Conservation (phyloP, 2,888 invertebrate genomes). For the Lithophane leautieri region DNA sequence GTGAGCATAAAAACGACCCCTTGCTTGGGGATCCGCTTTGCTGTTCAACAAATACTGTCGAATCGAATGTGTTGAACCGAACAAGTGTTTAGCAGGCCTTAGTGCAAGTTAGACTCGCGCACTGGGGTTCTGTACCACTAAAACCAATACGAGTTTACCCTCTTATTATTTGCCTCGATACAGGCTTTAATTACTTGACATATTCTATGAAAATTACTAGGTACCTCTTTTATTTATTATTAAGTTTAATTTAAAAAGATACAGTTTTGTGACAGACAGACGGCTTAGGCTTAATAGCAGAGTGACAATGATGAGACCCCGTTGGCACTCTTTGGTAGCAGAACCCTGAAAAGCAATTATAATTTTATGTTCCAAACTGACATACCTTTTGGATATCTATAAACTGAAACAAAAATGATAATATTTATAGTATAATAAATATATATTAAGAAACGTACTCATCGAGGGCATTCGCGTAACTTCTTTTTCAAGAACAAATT, state of each 20-base stretch:
- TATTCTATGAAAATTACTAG: neutral
- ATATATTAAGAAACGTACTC: no score
- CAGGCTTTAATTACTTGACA: neutral
- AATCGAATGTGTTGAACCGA: neutral
- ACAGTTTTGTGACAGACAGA: neutral
- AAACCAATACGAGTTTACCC: neutral
- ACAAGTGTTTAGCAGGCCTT: neutral
- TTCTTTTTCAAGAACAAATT: no score
- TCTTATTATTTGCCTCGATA: neutral
- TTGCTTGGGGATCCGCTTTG: neutral
- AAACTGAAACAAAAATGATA: conserved; percentile 58
- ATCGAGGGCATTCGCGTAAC: no score
- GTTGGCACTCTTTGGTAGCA: neutral
- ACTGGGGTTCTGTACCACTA: neutral
- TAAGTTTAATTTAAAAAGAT: neutral
- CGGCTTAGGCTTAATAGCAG: neutral
- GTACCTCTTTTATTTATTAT: neutral
- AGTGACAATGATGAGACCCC: neutral
- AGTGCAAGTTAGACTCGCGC: neutral
- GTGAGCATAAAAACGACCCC: no score
- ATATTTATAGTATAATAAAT: neutral
- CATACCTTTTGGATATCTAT: conserved; percentile 62
- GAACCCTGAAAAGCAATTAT: conserved; percentile 1
- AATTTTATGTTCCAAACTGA: conserved; percentile 5
- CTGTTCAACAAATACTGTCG: neutral